Evolutionary conservation across 1,140 invertebrate species (phyloP), one percentile per base, ranked within the genome.

Genomic region (Caenorhabditis briggsae): DNA sequence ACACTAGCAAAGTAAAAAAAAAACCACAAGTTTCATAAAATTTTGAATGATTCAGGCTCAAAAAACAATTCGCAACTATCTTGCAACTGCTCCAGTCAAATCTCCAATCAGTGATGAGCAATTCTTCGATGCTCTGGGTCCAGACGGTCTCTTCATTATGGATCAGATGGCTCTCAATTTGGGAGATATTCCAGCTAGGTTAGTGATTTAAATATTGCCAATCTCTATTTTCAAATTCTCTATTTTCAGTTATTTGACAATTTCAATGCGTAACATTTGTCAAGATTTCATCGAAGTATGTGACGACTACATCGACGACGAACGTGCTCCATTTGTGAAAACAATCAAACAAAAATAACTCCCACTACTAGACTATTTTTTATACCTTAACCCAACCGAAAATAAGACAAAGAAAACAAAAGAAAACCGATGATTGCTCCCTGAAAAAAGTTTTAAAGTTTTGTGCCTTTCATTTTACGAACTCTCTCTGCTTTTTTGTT

Each of bases 131-230:
- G 84, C 85, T 33, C 86, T 92, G 0, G 91, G 91, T 43, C 61
- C 83, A 23, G 91, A 92, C 82, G 91, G 91, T 18, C 61, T 92
- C 0, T 92, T 92, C 50, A 88, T 92, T 74, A 61, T 92, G 43
- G 88, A 92, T 61, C 91, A 92, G 65, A 92, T 92, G 82, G 87
- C 90, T 12, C 43, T 92, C 41, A 92, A 92, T 84, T 89, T 92
- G 12, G 91, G 91, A 18, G 90, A 92, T 43, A 84, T 92, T 23
- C 91, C 91, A 16, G 87, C 91, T n/a, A 91, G 90, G 91, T 92
- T 14, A 25, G 64, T 5, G 41, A 2, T 83, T 41, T 41, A 25
- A 86, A 2, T 9, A 58, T 16, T 58, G 53, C 55, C 41, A 18
- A 12, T 83, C 9, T 1, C 16, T 11, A 14, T 46, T n/a, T n/a